A percentile compares a stretch with the other conserved stretches of the same genome.
These are phyloP conservation scores for Rhinichthys osculus DNA, from an alignment of 2,797 vertebrate species.

Conservation along the genomic window DNA sequence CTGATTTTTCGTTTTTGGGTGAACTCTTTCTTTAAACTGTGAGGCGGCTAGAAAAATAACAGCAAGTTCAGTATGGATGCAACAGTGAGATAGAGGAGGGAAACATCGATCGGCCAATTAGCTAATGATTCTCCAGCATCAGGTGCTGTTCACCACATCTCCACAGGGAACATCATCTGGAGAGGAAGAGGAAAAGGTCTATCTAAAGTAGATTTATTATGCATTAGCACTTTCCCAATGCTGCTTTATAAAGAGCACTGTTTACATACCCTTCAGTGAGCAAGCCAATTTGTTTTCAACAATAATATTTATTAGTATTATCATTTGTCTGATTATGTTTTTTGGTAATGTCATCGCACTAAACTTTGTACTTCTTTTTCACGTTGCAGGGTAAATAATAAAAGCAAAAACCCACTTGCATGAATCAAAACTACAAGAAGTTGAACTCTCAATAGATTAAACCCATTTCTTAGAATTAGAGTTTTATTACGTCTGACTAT, in stretches of 20 bases:
- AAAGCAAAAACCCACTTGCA: not conserved
- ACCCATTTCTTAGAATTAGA: not conserved
- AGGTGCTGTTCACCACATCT: conserved; percentile 28
- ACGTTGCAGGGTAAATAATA: not conserved
- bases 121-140: conserved; percentile 48
- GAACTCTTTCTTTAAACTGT: not conserved
- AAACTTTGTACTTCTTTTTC: not conserved
- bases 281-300: not conserved
- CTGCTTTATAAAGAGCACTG: not conserved
- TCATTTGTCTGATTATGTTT: not conserved
- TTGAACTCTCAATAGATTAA: not conserved
- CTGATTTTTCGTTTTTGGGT: not conserved
- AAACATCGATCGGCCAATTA: conserved; percentile 21
- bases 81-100: not conserved
- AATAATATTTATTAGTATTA: not conserved
- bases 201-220: not conserved
- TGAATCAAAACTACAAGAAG: not conserved
- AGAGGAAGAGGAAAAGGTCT: not conserved
- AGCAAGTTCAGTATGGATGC: conserved; percentile 11
- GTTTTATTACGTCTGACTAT: not conserved
- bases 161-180: conserved; percentile 27
- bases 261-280: not conserved
- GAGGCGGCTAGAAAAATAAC: not conserved
- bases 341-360: not conserved
- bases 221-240: not conserved